Evolutionary conservation across 2,888 invertebrate genomes (phyloP).

Genomic region (Spilosoma lubricipeda): DNA sequence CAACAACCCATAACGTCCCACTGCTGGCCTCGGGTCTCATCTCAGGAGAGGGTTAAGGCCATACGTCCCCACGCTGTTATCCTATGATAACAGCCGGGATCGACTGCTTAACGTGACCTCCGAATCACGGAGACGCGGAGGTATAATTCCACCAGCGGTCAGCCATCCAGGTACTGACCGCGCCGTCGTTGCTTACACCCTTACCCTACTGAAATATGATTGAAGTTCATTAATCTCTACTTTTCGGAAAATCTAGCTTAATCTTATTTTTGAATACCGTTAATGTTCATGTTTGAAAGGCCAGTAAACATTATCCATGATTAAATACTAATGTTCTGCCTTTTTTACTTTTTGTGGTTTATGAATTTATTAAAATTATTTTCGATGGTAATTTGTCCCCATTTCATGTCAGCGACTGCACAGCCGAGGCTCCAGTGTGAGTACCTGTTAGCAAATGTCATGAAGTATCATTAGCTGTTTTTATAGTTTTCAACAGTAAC

Average conservation of each 20-base stretch:
- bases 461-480: slow-evolving; percentile 23
- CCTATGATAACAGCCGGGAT: too few relatives aligned
- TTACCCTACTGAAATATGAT: background rate
- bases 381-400: slow-evolving; percentile 1
- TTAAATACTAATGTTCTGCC: background rate
- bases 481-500: slow-evolving; percentile 24
- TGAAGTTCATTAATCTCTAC: background rate
- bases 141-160: too few relatives aligned
- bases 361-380: background rate
- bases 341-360: slow-evolving; percentile 2
- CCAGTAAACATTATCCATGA: background rate
- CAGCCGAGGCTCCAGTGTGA: slow-evolving; percentile 65
- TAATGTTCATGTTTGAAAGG: slow-evolving; percentile 9
- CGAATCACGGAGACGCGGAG: too few relatives aligned
- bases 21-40: too few relatives aligned
- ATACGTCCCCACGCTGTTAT: too few relatives aligned
- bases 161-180: too few relatives aligned
- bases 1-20: too few relatives aligned
- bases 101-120: too few relatives aligned
- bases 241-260: background rate
- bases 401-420: slow-evolving; percentile 22
- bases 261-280: background rate
- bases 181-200: too few relatives aligned
- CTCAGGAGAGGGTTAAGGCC: too few relatives aligned
- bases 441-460: slow-evolving; percentile 41